These are phyloP conservation scores for Rafetus swinhoei DNA, from an alignment of 2,113 vertebrate genomes.

Conservation along the genomic window DNA sequence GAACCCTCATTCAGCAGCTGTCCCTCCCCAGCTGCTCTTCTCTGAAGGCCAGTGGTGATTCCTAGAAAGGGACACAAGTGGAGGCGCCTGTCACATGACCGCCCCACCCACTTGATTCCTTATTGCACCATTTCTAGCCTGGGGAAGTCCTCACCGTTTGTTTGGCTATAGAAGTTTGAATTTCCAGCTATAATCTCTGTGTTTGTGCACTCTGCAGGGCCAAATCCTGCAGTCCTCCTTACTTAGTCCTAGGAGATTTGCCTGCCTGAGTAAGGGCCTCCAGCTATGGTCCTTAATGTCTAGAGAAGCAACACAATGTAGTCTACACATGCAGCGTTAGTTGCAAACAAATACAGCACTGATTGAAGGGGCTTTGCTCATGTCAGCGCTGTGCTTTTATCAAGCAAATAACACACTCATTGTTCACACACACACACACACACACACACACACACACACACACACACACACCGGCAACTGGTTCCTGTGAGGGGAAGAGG, in stretches of 20 bases:
- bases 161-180: background rate
- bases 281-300: background rate
- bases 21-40: too few relatives aligned
- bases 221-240: background rate
- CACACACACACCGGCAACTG: too few relatives aligned
- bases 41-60: too few relatives aligned
- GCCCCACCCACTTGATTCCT: too few relatives aligned
- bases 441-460: background rate
- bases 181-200: background rate
- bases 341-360: background rate
- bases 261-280: conserved; percentile 4
- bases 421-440: background rate
- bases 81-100: too few relatives aligned
- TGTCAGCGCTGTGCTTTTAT: background rate
- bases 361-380: background rate
- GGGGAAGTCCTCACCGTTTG: background rate
- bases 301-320: background rate
- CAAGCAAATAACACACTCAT: background rate
- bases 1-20: too few relatives aligned
- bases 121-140: too few relatives aligned
- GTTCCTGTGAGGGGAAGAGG: too few relatives aligned
- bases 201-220: conserved; percentile 29
- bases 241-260: background rate
- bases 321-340: background rate
- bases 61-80: too few relatives aligned